These are phyloP conservation scores for Mesorhabditis sp. DNA, from an alignment of 2,888 invertebrate genomes.

Conservation along the genomic window DNA sequence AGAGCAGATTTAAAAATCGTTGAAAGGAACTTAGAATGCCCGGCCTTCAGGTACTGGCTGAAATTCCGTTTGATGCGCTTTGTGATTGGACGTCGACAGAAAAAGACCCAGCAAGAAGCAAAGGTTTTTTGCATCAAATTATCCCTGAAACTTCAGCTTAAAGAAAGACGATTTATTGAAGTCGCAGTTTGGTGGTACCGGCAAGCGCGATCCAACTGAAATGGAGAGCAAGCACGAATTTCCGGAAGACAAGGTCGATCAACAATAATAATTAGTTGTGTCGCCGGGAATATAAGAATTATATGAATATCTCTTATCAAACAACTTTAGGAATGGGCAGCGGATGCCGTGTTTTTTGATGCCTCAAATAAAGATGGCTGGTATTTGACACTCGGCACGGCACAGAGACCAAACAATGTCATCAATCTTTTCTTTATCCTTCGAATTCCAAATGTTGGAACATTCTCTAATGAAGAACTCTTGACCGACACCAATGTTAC, in stretches of 20 bases:
- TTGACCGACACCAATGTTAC: conserved; percentile 42
- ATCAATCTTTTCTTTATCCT: conserved; percentile 51
- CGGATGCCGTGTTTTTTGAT: conserved; percentile 77
- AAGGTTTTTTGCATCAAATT: too few species aligned
- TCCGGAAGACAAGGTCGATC: conserved; percentile 19
- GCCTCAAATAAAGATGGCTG: conserved; percentile 68
- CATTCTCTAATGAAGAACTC: conserved; percentile 62
- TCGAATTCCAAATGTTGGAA: conserved; percentile 70
- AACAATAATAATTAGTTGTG: too few species aligned
- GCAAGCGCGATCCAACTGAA: conserved; percentile 26
- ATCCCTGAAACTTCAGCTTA: too few species aligned
- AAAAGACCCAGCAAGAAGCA: conserved; percentile 15
- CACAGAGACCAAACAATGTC: conserved; percentile 41
- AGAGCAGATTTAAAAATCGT: too few species aligned
- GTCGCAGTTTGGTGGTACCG: conserved; percentile 39
- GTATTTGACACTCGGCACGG: too few species aligned
- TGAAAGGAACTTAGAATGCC: too few species aligned
- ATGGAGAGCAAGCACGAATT: conserved; percentile 42
- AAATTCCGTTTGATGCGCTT: conserved; percentile 43
- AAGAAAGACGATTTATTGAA: conserved; percentile 37
- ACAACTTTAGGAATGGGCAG: conserved; percentile 64
- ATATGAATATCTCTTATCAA: background rate
- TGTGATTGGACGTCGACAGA: conserved; percentile 34
- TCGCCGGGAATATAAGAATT: too few species aligned
- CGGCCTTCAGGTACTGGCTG: conserved; percentile 35